Evolutionary conservation across 2,113 vertebrate species (phyloP).

Genomic region (Oxyura jamaicensis): DNA sequence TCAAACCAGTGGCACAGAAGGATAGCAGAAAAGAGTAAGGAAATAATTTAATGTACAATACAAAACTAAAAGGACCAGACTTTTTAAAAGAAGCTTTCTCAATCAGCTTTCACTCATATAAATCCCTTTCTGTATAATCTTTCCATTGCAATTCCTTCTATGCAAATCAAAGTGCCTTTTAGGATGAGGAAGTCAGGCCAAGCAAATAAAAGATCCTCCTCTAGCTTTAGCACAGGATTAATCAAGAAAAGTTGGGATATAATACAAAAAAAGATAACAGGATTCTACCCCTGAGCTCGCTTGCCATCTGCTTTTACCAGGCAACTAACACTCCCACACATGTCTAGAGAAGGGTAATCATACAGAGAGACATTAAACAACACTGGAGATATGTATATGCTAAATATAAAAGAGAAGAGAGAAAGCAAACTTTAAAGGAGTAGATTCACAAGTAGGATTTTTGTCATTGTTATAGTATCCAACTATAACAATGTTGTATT

Average conservation of each 20-base stretch:
- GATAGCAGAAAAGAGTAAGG: constrained; percentile 1
- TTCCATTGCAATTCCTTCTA: constrained; percentile 34
- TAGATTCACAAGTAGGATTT: constrained; percentile 12
- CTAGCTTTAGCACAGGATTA: constrained; percentile 26
- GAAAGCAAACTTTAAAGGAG: background rate
- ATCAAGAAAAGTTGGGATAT: background rate
- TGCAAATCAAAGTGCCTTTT: constrained; percentile 39
- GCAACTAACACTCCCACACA: background rate
- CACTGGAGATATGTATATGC: background rate
- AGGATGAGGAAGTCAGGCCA: constrained; percentile 11
- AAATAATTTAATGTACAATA: constrained; percentile 15
- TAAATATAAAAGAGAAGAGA: background rate
- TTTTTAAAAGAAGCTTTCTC: constrained; percentile 8
- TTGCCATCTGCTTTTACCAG: background rate
- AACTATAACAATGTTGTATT: background rate
- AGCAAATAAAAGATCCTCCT: background rate
- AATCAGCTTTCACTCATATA: constrained; percentile 34
- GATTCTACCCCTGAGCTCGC: background rate
- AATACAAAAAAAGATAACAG: background rate
- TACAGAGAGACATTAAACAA: constrained; percentile 1
- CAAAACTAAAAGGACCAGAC: constrained; percentile 8
- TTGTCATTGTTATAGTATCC: background rate
- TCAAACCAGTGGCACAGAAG: background rate
- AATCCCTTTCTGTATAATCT: constrained; percentile 37
- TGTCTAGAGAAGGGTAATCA: background rate